A percentile compares a stretch with the other conserved stretches of the same genome.
phyloP scores from a whole-genome alignment of 2,888 invertebrate species.

The Pyralis farinalis region DNA sequence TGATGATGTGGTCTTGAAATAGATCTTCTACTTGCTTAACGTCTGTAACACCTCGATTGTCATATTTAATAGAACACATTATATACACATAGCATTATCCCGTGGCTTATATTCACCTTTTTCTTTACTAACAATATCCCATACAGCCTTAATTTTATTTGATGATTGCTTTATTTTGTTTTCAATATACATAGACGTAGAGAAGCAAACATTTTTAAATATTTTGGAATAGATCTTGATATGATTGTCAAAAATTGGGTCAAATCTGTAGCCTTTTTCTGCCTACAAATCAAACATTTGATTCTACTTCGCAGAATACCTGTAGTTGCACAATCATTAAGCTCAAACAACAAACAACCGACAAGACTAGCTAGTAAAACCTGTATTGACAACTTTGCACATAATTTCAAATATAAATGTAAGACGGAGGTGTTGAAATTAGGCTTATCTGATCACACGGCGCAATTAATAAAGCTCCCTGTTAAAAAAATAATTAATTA shows the following conservation, averaged over 20 bases:
- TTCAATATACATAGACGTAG: too few relatives aligned
- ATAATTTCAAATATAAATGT: conserved; percentile 7
- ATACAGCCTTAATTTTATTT: too few relatives aligned
- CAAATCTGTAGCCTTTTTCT: not conserved
- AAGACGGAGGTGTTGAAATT: conserved; percentile 7
- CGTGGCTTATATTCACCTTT: too few relatives aligned
- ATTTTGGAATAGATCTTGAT: conserved; percentile 1
- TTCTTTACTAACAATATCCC: too few relatives aligned
- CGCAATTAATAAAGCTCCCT: conserved; percentile 5
- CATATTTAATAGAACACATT: too few relatives aligned
- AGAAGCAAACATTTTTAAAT: too few relatives aligned
- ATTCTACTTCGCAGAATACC: conserved; percentile 9
- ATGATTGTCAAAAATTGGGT: not conserved
- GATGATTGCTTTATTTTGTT: too few relatives aligned
- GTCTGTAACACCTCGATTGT: too few relatives aligned
- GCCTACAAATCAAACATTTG: conserved; percentile 6
- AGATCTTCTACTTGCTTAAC: too few relatives aligned
- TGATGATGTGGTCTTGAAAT: too few relatives aligned
- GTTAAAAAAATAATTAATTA: not conserved
- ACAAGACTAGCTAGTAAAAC: conserved; percentile 12
- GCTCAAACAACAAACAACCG: conserved; percentile 8
- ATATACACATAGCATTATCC: too few relatives aligned
- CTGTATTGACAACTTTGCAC: conserved; percentile 14
- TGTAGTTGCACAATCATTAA: conserved; percentile 12
- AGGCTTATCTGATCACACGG: conserved; percentile 12